Evolutionary conservation across 2,113 vertebrate genomes (phyloP).

Genomic region (Vulpes vulpes): DNA sequence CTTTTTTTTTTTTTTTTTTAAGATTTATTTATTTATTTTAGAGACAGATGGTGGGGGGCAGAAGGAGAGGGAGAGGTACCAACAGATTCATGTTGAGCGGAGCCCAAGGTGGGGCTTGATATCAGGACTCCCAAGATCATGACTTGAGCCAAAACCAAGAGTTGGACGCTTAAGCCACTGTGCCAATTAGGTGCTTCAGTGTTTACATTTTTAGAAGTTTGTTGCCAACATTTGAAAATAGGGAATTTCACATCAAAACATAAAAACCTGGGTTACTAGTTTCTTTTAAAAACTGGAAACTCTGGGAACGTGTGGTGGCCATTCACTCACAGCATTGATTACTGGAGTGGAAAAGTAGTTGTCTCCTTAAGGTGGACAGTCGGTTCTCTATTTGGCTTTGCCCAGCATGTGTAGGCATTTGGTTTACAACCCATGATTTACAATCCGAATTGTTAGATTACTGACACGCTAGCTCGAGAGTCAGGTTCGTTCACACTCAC

Average conservation of each 20-base stretch:
- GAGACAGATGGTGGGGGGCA: not conserved
- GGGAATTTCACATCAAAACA: not conserved
- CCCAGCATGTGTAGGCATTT: not conserved
- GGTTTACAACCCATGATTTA: not conserved
- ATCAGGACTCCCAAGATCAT: not conserved
- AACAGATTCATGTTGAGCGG: not conserved
- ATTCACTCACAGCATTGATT: not conserved
- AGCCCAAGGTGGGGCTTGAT: not conserved
- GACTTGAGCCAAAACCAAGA: not conserved
- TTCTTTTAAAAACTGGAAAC: constrained; percentile 22
- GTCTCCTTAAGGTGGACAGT: not conserved
- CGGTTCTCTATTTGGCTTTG: not conserved
- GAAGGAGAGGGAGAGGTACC: not conserved
- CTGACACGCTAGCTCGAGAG: not conserved
- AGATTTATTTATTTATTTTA: not conserved
- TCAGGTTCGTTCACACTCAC: not conserved
- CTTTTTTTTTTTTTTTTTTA: not conserved
- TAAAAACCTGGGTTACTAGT: constrained; percentile 30
- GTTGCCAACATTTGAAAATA: constrained; percentile 45
- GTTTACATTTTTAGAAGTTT: not conserved
- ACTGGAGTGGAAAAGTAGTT: not conserved
- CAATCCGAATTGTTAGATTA: constrained; percentile 7
- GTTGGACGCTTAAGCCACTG: not conserved
- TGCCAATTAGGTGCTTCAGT: not conserved
- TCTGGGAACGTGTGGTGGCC: not conserved